Evolutionary conservation across 2,797 vertebrate genomes (phyloP), one percentile per base, ranked within the genome.

Genomic region (Enteromius trimaculatus): DNA sequence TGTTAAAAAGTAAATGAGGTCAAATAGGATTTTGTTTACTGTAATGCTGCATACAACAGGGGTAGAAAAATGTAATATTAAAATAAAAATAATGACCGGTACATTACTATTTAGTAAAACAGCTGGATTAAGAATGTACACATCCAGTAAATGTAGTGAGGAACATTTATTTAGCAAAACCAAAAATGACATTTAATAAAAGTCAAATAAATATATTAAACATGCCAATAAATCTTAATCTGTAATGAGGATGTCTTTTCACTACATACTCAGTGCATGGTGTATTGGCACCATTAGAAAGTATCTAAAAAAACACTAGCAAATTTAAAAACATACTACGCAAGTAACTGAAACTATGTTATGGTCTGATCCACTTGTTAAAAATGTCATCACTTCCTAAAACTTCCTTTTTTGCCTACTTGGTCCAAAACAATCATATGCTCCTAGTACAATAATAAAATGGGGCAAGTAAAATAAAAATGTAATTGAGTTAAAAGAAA

Each of bases 161-260:
- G 91, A 94, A 94, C 86, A 44, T 68, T 92, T 49, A 84, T 92
- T 93, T 92, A 93, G 93, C 90, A 94, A 94, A 94, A 92, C 90
- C 91, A 84, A 89, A 83, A 80, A 86, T 86, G 87, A 87, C 83
- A 77, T 92, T 92, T 92, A 85, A 92, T 94, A 94, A 92, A 85
- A 87, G 91, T 90, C 72, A 3, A 42, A 89, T 88, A 88, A 92
- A 80, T 77, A 90, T 83, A 64, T 55, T 14, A 86, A 80, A 44
- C 53, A 88, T 80, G 83, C 78, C 69, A 66, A 89, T 64, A 87
- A 88, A 87, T 77, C 19, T 71, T 77, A 82, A 84, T 84, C 66
- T 84, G 3, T n/a, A 51, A 64, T n/a, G 10, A 39, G 6, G 34
- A 26, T 39, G 66, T 62, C 0, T 62, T 71, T 71, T 51, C 13